These are phyloP conservation scores for Asteroscopus sphinx DNA, from an alignment of 2,888 invertebrate genomes.

Conservation along the genomic window DNA sequence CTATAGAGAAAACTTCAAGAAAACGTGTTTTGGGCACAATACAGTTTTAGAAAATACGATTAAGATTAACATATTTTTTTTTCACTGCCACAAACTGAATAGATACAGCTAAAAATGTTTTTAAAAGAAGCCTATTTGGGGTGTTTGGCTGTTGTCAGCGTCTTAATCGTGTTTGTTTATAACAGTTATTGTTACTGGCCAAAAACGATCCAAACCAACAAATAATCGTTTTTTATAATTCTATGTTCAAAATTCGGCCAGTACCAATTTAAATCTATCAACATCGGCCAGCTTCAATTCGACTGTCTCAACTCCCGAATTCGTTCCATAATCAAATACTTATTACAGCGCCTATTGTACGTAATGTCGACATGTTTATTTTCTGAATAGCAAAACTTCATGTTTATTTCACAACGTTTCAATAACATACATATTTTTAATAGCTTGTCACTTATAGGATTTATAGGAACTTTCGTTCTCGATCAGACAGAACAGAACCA, in stretches of 20 bases:
- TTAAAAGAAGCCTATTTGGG: too few species aligned
- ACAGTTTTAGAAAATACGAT: too few species aligned
- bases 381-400: constrained; percentile 32
- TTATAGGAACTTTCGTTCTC: constrained; percentile 58
- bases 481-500: constrained; percentile 52
- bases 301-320: constrained; percentile 30
- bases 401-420: constrained; percentile 39
- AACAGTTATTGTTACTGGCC: constrained; percentile 12
- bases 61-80: too few species aligned
- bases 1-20: too few species aligned
- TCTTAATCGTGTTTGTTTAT: too few species aligned
- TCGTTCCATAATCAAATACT: constrained; percentile 48
- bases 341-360: constrained; percentile 32
- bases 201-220: constrained; percentile 4
- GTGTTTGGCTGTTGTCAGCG: too few species aligned
- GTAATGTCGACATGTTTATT: constrained; percentile 42
- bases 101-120: too few species aligned
- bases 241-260: constrained; percentile 33
- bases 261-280: constrained; percentile 53
- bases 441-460: constrained; percentile 43
- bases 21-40: too few species aligned
- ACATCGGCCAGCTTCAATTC: constrained; percentile 40
- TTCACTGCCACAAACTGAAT: too few species aligned
- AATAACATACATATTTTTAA: constrained; percentile 39
- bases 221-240: background rate